phyloP scores from a whole-genome alignment of 1,140 invertebrate species.

The Acromyrmex charruanus region DNA sequence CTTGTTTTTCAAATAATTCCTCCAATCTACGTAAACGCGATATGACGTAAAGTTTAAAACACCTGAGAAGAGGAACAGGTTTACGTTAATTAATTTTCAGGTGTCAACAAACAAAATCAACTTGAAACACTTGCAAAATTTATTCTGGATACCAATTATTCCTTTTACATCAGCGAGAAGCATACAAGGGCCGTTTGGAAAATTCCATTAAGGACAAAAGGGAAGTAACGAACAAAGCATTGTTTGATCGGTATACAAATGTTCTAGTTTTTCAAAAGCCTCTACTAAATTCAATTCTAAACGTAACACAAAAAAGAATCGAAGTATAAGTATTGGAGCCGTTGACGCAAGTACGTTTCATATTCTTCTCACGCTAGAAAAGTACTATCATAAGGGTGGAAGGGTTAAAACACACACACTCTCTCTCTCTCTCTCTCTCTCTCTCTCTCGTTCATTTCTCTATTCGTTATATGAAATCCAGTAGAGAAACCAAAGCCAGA shows the following conservation, averaged over 20 bases:
- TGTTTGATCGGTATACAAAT: slow-evolving; percentile 6
- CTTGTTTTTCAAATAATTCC: neutral
- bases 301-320: neutral
- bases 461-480: slow-evolving; percentile 9
- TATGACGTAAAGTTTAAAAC: neutral
- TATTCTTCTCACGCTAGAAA: slow-evolving; percentile 33
- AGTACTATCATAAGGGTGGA: slow-evolving; percentile 3
- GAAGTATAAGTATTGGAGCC: neutral
- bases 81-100: neutral
- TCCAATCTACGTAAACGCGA: neutral
- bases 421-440: neutral
- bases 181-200: neutral
- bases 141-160: neutral
- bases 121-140: neutral
- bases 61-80: neutral
- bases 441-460: neutral
- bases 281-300: neutral
- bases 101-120: neutral
- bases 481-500: slow-evolving; percentile 20
- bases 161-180: neutral
- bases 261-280: neutral
- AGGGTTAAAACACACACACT: slow-evolving; percentile 9
- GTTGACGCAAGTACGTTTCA: neutral
- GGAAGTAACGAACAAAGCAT: neutral
- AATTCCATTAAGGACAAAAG: neutral